phyloP scores from a whole-genome alignment of 2,888 invertebrate species.

The Conus canariensis region DNA sequence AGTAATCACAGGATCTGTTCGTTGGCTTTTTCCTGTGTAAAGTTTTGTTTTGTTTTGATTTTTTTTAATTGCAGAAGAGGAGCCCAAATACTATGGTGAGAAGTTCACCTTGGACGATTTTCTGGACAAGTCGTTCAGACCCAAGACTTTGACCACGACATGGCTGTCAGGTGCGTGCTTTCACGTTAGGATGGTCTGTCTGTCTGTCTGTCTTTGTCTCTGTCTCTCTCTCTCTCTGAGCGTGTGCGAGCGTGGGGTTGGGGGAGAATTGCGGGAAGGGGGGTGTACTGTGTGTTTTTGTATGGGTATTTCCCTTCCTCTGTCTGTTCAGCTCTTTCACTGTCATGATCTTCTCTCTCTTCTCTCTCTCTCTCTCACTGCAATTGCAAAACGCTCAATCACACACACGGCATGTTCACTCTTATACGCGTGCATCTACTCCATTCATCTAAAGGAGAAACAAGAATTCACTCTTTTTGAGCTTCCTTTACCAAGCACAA shows the following conservation, averaged over 20 bases:
- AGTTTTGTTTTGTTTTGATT: background rate
- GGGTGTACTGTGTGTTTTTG: background rate
- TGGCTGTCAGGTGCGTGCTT: slow-evolving; percentile 70
- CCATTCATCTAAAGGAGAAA: no score
- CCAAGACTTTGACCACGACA: slow-evolving; percentile 62
- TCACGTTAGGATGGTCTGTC: background rate
- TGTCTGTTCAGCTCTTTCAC: background rate
- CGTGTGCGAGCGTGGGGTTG: background rate
- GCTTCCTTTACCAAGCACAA: no score
- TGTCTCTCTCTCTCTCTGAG: background rate
- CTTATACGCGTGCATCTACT: no score
- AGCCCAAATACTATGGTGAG: slow-evolving; percentile 80
- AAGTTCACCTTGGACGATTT: slow-evolving; percentile 75
- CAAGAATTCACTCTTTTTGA: no score
- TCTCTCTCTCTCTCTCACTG: no score
- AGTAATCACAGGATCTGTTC: no score
- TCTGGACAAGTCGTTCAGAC: slow-evolving; percentile 65
- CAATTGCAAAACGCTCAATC: no score
- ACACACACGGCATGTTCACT: no score
- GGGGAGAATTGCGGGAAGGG: background rate
- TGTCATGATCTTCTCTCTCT: no score
- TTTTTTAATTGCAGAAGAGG: slow-evolving; percentile 83
- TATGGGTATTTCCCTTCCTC: background rate
- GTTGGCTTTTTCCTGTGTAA: no score
- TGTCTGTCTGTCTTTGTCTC: background rate